Conservation (phyloP, 2,888 invertebrate genomes). For the Ormyrus rosae region DNA sequence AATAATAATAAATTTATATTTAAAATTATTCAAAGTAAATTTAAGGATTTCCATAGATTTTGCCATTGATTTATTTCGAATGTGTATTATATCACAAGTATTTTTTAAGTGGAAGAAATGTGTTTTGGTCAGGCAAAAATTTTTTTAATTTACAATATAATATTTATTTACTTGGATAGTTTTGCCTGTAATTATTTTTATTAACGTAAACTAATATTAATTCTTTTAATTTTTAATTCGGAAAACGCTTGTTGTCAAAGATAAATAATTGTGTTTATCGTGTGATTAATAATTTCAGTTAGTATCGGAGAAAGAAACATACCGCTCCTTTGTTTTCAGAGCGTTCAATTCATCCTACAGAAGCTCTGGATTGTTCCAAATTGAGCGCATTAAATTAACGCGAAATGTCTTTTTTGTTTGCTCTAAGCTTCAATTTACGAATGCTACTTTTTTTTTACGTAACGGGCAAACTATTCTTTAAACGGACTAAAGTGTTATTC, state of each 20-base stretch:
- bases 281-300: constrained; percentile 7
- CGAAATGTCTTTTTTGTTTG: neutral
- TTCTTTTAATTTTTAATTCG: no score
- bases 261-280: neutral
- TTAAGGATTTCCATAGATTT: no score
- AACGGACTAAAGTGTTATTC: neutral
- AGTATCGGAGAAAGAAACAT: constrained; percentile 16
- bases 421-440: neutral
- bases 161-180: no score
- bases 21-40: no score
- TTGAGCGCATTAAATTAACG: constrained; percentile 38
- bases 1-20: no score
- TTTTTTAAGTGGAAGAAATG: no score
- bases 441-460: neutral
- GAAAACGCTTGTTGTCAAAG: no score
- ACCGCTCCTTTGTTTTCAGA: constrained; percentile 68
- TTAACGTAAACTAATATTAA: constrained; percentile 15
- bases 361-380: constrained; percentile 9
- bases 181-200: neutral
- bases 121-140: no score
- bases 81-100: no score
- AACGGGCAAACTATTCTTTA: no score
- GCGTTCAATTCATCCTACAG: constrained; percentile 49
- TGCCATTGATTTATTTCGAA: no score
- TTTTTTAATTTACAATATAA: no score